Evolutionary conservation across 2,888 invertebrate genomes (phyloP).

Genomic region (Lepidochitona cinerea): DNA sequence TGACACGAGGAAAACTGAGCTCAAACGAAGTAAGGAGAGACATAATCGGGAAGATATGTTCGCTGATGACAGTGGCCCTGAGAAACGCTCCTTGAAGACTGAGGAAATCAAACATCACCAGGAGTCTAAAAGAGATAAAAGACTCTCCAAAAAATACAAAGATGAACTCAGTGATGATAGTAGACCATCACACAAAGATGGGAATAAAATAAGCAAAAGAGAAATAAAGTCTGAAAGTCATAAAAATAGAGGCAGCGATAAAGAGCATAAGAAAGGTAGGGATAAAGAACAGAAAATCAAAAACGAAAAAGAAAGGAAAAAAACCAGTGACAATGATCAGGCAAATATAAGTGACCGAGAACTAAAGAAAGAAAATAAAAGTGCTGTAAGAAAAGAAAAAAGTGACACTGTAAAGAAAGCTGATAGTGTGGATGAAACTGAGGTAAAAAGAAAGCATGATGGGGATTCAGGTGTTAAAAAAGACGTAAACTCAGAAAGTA

Average conservation of each 20-base stretch:
- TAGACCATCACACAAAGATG: no score
- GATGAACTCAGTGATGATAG: no score
- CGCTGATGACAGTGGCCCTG: not conserved
- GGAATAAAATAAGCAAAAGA: no score
- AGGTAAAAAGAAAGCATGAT: not conserved
- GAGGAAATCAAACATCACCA: not conserved
- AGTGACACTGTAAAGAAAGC: no score
- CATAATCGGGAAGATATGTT: not conserved
- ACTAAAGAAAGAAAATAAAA: constrained; percentile 10
- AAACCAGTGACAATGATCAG: constrained; percentile 16
- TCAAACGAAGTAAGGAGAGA: not conserved
- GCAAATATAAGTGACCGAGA: no score
- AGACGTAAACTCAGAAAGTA: not conserved
- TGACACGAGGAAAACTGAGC: not conserved
- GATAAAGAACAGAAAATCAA: not conserved
- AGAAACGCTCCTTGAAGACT: constrained; percentile 1
- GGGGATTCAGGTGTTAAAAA: not conserved
- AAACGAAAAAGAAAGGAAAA: not conserved
- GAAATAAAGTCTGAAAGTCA: no score
- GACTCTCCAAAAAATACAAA: not conserved
- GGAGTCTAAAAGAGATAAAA: not conserved
- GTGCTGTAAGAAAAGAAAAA: constrained; percentile 31
- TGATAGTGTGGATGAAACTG: not conserved
- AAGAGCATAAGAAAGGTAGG: not conserved
- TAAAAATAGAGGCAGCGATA: no score